Percentiles rank a stretch among this genome's conserved stretches.
phyloP scores from a whole-genome alignment of 1,140 invertebrate species.

The Dinothrombium tinctorium region DNA sequence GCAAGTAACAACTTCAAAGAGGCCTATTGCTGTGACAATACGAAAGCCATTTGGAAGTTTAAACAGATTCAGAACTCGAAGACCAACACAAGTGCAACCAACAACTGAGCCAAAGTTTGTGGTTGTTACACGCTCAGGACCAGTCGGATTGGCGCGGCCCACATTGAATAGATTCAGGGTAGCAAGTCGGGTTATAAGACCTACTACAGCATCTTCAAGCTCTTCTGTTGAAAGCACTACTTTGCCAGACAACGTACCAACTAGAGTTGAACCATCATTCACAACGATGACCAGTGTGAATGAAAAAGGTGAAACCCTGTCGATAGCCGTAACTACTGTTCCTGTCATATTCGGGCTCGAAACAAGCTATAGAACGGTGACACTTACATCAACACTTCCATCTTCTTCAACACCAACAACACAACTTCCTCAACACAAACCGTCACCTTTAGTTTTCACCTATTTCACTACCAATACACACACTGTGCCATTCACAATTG shows the following conservation, averaged over 20 bases:
- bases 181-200: constrained; percentile 2
- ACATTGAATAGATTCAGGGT: background rate
- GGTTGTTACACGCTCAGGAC: constrained; percentile 13
- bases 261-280: background rate
- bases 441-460: constrained; percentile 10
- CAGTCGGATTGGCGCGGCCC: background rate
- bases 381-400: background rate
- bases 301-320: constrained; percentile 4
- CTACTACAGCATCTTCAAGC: no score
- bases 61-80: constrained; percentile 1
- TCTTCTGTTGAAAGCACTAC: background rate
- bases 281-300: constrained; percentile 2
- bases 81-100: constrained; percentile 6
- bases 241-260: background rate
- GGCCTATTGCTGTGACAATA: background rate
- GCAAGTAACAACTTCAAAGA: background rate
- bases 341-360: constrained; percentile 14
- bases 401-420: background rate
- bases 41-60: background rate
- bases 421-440: background rate
- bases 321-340: constrained; percentile 11
- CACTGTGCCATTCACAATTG: constrained; percentile 15
- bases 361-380: constrained; percentile 12
- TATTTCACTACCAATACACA: constrained; percentile 17
- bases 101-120: constrained; percentile 13